Percentiles rank a stretch among this genome's conserved stretches.
Evolutionary conservation across 2,797 vertebrate genomes (phyloP).

Genomic region (Ceyx erithaca): DNA sequence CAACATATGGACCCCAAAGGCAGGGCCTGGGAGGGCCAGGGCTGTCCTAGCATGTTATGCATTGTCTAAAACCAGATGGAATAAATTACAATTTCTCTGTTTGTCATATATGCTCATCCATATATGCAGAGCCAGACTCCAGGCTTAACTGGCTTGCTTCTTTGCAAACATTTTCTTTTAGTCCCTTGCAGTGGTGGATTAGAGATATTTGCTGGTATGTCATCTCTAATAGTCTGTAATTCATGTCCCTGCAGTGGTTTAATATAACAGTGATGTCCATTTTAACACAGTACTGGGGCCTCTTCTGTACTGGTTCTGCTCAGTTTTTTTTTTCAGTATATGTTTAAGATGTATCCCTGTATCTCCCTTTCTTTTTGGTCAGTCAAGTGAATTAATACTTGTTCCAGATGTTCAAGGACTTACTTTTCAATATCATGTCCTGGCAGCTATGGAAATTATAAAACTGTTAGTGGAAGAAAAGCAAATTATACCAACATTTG

Average conservation of each 20-base stretch:
- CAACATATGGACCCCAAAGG: conserved; percentile 8
- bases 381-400: neutral
- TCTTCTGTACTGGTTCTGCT: neutral
- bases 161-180: neutral
- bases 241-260: neutral
- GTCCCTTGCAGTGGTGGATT: neutral
- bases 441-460: conserved; percentile 9
- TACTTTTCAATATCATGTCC: neutral
- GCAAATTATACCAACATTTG: conserved; percentile 38
- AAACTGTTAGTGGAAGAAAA: neutral
- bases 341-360: neutral
- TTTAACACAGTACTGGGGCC: neutral
- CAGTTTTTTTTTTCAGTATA: neutral
- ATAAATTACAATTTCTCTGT: conserved; percentile 29
- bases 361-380: neutral
- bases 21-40: neutral
- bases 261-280: neutral
- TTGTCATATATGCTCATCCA: neutral
- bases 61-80: conserved; percentile 35
- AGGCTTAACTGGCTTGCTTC: neutral
- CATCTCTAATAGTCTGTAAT: neutral
- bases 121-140: neutral
- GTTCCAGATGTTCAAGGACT: neutral
- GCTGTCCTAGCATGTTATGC: neutral
- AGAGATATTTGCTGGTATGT: conserved; percentile 4